Evolutionary conservation across 2,888 invertebrate genomes (phyloP).

Genomic region (Eilema sororculum): DNA sequence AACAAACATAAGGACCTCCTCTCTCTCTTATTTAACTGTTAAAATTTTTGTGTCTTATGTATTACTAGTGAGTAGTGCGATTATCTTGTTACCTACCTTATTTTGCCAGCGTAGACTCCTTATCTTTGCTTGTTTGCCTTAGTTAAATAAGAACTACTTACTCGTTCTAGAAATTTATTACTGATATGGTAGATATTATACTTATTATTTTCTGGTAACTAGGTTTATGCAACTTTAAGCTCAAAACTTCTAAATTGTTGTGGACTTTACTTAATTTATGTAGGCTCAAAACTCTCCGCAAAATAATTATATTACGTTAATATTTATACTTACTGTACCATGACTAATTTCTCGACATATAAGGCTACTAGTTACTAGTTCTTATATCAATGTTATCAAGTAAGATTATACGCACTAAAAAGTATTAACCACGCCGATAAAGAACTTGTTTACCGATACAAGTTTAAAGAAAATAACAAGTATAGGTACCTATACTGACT

Average conservation of each 20-base stretch:
- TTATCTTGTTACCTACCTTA: not conserved
- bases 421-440: not conserved
- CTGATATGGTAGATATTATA: not conserved
- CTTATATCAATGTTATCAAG: not conserved
- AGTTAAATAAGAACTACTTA: not conserved
- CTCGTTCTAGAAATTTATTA: not conserved
- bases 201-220: too few relatives aligned
- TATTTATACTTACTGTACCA: not conserved
- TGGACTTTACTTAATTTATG: not conserved
- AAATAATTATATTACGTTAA: not conserved
- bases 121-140: conserved; percentile 2
- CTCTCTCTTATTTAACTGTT: too few relatives aligned
- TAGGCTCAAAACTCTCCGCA: not conserved
- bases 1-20: not conserved
- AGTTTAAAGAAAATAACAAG: not conserved
- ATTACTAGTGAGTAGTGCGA: not conserved
- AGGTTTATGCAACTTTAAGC: not conserved
- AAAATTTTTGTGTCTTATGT: not conserved
- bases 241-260: not conserved
- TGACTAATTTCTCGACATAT: not conserved
- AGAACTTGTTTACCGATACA: not conserved
- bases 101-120: not conserved
- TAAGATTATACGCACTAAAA: not conserved
- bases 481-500: not conserved
- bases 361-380: not conserved